These are phyloP conservation scores for Drosophila trapezifrons DNA, from an alignment of 1,140 invertebrate species.

Conservation along the genomic window DNA sequence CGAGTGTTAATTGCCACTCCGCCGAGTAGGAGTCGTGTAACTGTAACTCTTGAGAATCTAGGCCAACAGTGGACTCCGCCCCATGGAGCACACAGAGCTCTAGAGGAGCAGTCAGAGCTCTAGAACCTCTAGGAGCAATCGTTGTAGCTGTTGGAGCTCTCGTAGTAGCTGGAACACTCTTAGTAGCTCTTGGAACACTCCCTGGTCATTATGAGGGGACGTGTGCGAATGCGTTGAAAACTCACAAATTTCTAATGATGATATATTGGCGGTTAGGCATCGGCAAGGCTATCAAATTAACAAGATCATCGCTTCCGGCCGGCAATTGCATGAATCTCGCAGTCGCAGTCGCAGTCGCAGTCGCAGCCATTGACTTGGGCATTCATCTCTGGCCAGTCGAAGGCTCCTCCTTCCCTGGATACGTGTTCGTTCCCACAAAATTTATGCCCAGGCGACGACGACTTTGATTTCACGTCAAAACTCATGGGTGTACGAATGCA, in stretches of 20 bases:
- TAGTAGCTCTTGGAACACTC: not conserved
- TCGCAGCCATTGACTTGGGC: conserved; percentile 68
- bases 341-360: conserved; percentile 13
- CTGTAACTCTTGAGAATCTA: conserved; percentile 45
- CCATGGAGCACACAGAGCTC: not conserved
- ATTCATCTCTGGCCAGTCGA: conserved; percentile 59
- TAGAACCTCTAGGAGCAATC: no score
- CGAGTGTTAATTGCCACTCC: conserved; percentile 79
- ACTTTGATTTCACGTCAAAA: conserved; percentile 81
- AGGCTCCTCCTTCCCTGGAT: not conserved
- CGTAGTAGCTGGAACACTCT: no score
- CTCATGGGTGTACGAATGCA: conserved; percentile 83
- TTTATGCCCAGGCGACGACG: conserved; percentile 74
- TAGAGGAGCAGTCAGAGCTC: no score
- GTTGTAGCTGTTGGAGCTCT: no score
- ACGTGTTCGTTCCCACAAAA: conserved; percentile 53
- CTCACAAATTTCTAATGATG: conserved; percentile 81
- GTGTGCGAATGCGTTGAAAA: conserved; percentile 77
- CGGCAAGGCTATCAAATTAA: conserved; percentile 76
- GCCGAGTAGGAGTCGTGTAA: conserved; percentile 44
- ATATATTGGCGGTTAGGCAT: conserved; percentile 59
- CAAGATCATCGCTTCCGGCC: conserved; percentile 79
- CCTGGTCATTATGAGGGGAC: conserved; percentile 56
- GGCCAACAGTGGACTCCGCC: conserved; percentile 27
- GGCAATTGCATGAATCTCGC: conserved; percentile 43